These are phyloP conservation scores for Scaptomyza polygonia DNA, from an alignment of 2,888 invertebrate genomes.

Conservation along the genomic window DNA sequence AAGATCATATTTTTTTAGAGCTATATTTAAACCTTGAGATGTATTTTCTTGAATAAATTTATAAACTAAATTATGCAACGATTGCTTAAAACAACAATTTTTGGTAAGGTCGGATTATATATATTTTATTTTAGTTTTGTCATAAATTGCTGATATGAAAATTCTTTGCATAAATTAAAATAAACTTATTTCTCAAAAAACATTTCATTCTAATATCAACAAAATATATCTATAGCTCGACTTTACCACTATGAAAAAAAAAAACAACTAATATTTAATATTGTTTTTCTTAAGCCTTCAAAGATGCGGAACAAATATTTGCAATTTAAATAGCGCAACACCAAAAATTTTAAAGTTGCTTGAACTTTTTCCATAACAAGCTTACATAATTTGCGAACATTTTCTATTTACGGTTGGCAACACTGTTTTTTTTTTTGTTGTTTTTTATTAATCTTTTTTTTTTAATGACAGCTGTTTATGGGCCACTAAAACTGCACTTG, in stretches of 20 bases:
- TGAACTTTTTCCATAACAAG: slow-evolving; percentile 20
- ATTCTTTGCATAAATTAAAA: too few relatives aligned
- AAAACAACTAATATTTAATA: neutral
- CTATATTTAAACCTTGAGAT: too few relatives aligned
- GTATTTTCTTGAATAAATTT: too few relatives aligned
- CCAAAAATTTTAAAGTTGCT: slow-evolving; percentile 21
- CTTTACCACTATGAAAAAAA: neutral
- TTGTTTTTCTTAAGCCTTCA: slow-evolving; percentile 1
- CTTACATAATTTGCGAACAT: slow-evolving; percentile 53
- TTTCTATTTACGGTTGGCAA: slow-evolving; percentile 27
- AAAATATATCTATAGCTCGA: neutral
- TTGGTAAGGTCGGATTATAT: too few relatives aligned
- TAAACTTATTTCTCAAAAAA: too few relatives aligned
- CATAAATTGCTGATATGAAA: too few relatives aligned
- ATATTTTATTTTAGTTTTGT: too few relatives aligned
- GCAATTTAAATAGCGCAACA: slow-evolving; percentile 47
- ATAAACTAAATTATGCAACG: too few relatives aligned
- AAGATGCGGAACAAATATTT: slow-evolving; percentile 39
- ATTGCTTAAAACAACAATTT: too few relatives aligned
- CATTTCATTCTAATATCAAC: neutral
- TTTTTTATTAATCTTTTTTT: slow-evolving; percentile 28
- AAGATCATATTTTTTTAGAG: too few relatives aligned
- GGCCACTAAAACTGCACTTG: slow-evolving; percentile 59
- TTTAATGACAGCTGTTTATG: slow-evolving; percentile 65
- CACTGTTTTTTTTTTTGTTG: neutral